phyloP scores from a whole-genome alignment of 2,113 vertebrate species.

The Nesospiza acunhae region DNA sequence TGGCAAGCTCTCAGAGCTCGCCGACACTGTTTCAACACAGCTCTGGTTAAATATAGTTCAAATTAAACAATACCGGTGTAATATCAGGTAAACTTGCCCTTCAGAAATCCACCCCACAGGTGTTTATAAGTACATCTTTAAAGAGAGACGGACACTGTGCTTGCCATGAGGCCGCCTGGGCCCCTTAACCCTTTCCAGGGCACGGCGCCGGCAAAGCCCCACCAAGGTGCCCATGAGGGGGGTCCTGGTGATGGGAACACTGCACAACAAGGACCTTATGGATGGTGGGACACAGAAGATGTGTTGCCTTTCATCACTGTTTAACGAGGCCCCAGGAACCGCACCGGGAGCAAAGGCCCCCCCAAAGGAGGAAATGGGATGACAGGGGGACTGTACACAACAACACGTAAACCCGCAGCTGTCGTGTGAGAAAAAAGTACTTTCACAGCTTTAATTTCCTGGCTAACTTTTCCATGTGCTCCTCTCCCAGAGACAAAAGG shows the following conservation, averaged over 20 bases:
- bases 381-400: background rate
- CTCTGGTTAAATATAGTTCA: conserved; percentile 76
- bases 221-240: background rate
- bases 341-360: background rate
- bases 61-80: conserved; percentile 70
- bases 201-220: background rate
- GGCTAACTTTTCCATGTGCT: conserved; percentile 5
- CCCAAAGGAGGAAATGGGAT: conserved; percentile 34
- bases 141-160: background rate
- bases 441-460: conserved; percentile 34
- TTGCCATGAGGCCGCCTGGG: background rate
- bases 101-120: conserved; percentile 19
- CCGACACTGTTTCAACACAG: conserved; percentile 81
- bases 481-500: background rate
- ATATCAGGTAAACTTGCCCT: conserved; percentile 72
- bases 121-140: conserved; percentile 40
- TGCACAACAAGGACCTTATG: fast-evolving
- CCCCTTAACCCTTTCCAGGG: conserved; percentile 62
- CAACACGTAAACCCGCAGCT: conserved; percentile 13
- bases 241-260: background rate
- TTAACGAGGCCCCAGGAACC: conserved; percentile 5
- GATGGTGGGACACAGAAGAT: background rate
- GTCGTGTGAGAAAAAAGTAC: background rate
- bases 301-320: background rate
- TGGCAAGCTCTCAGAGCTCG: conserved; percentile 82